A percentile compares a stretch with the other conserved stretches of the same genome.
Conservation (phyloP, 2,113 vertebrate species). For the Rhegmatorhina hoffmannsi region DNA sequence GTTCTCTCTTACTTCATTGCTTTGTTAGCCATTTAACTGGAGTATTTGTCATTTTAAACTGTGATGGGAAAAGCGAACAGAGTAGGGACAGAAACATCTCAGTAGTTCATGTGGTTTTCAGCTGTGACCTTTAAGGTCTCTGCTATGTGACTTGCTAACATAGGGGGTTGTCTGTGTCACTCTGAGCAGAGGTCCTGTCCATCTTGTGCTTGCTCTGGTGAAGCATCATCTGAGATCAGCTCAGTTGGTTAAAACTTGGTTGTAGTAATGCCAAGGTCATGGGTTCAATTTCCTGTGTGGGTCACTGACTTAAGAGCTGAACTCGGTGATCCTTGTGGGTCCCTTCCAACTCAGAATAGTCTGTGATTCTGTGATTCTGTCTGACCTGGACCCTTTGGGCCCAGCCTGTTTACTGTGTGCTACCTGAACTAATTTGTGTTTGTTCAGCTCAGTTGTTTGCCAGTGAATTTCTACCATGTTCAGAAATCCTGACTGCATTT, state of each 20-base stretch:
- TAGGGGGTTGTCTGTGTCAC: fast-evolving
- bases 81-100: background rate
- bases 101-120: background rate
- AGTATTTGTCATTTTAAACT: background rate
- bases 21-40: background rate
- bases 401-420: background rate
- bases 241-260: too few relatives aligned
- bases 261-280: too few relatives aligned
- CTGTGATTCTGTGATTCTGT: background rate
- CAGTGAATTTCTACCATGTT: background rate
- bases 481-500: background rate
- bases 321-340: too few relatives aligned
- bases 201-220: background rate
- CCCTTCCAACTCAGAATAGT: too few relatives aligned
- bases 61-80: background rate
- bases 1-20: background rate
- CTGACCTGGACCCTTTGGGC: background rate
- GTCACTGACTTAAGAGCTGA: too few relatives aligned
- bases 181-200: background rate
- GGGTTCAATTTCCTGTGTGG: too few relatives aligned
- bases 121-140: background rate
- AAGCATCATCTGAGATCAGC: background rate
- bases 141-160: background rate
- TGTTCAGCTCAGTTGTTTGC: background rate
- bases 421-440: background rate